These are phyloP conservation scores for Agrochola circellaris DNA, from an alignment of 2,888 invertebrate genomes.

Conservation along the genomic window DNA sequence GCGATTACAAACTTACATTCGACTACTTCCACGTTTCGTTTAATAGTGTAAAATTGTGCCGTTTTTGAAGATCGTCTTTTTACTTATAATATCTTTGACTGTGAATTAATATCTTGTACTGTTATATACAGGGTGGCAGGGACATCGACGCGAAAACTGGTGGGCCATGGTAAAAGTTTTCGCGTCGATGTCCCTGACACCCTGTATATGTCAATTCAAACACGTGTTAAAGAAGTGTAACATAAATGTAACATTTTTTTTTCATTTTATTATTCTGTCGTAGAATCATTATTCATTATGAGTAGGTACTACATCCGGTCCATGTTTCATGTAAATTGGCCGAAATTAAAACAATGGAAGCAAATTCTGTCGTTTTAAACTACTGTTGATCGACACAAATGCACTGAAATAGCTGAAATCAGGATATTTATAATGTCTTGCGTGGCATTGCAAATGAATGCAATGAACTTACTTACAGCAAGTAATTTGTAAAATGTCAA, in stretches of 20 bases:
- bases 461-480: slow-evolving; percentile 39
- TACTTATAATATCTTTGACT: too few species aligned
- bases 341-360: slow-evolving; percentile 9
- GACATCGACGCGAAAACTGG: too few species aligned
- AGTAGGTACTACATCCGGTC: background rate
- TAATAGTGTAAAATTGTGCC: too few species aligned
- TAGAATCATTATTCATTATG: background rate
- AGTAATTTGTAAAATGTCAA: slow-evolving; percentile 27
- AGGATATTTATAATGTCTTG: slow-evolving; percentile 1
- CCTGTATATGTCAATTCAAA: too few species aligned
- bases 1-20: too few species aligned
- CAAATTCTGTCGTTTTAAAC: background rate
- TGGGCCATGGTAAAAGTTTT: too few species aligned
- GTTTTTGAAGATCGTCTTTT: too few species aligned
- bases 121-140: too few species aligned
- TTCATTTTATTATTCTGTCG: background rate
- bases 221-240: background rate
- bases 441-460: slow-evolving; percentile 20
- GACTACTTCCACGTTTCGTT: too few species aligned
- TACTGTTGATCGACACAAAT: background rate
- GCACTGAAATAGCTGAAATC: background rate
- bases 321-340: slow-evolving; percentile 9
- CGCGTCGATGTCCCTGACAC: too few species aligned
- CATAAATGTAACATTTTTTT: background rate
- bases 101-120: too few species aligned